Evolutionary conservation across 1,140 invertebrate species (phyloP).

Genomic region (Agraylea sexmaculata): DNA sequence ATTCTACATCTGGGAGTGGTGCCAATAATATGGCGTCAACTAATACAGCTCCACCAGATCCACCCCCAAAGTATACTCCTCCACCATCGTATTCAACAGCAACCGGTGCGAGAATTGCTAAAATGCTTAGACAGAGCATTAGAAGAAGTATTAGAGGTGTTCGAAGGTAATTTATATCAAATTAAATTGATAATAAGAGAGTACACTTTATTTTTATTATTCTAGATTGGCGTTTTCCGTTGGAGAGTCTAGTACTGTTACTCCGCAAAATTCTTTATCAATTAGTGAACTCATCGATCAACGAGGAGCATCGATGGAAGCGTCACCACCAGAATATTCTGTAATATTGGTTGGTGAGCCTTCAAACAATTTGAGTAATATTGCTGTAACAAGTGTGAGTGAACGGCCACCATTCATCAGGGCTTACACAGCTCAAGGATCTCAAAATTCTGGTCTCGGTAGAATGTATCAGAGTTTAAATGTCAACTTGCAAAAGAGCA

Average conservation of each 20-base stretch:
- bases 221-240: conserved; percentile 29
- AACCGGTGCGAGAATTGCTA: conserved; percentile 70
- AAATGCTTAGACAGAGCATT: conserved; percentile 66
- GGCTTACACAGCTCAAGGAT: conserved; percentile 17
- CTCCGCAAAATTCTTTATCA: conserved; percentile 31
- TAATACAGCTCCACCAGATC: conserved; percentile 48
- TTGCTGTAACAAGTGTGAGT: too few relatives aligned
- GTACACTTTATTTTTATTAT: conserved; percentile 10
- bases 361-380: conserved; percentile 19
- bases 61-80: conserved; percentile 85
- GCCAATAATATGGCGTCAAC: conserved; percentile 21
- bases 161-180: conserved; percentile 23
- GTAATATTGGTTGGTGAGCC: conserved; percentile 7
- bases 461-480: conserved; percentile 13
- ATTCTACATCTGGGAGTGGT: conserved; percentile 24
- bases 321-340: conserved; percentile 25
- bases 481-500: conserved; percentile 8
- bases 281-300: conserved; percentile 33
- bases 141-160: conserved; percentile 62
- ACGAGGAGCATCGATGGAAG: conserved; percentile 16
- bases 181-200: conserved; percentile 1
- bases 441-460: conserved; percentile 22
- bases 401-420: conserved; percentile 26
- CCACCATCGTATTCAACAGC: conserved; percentile 86
- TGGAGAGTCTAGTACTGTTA: conserved; percentile 21